Percentiles rank a stretch among this genome's conserved stretches.
Evolutionary conservation across 2,797 vertebrate species (phyloP).

Genomic region (Peromyscus aztecus): DNA sequence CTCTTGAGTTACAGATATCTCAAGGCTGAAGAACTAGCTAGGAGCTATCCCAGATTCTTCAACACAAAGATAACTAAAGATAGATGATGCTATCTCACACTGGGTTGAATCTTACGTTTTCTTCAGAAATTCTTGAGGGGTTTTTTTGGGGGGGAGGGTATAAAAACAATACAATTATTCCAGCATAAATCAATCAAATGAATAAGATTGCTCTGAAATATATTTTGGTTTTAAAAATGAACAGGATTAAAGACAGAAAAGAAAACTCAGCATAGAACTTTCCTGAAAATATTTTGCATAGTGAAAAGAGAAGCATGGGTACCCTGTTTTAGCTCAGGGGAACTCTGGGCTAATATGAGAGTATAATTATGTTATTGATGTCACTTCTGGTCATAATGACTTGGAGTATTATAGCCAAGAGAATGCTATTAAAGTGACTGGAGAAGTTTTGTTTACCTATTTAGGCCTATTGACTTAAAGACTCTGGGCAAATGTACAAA

Average conservation of each 20-base stretch:
- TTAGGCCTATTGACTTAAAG: slow-evolving; percentile 77
- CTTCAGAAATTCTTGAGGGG: neutral
- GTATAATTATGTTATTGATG: slow-evolving; percentile 65
- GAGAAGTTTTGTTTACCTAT: slow-evolving; percentile 80
- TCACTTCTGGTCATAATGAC: slow-evolving; percentile 69
- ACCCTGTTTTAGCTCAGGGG: slow-evolving; percentile 46
- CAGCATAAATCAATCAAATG: slow-evolving; percentile 29
- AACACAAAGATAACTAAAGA: neutral
- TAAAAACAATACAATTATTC: slow-evolving; percentile 26
- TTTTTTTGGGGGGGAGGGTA: neutral
- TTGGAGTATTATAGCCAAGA: slow-evolving; percentile 63
- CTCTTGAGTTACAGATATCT: neutral
- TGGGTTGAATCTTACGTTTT: slow-evolving; percentile 29
- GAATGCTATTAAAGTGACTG: slow-evolving; percentile 74
- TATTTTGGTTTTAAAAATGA: slow-evolving; percentile 43
- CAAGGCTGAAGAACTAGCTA: neutral
- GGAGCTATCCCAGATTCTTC: neutral
- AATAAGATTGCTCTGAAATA: slow-evolving; percentile 37
- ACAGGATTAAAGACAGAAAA: slow-evolving; percentile 42
- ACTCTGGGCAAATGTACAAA: slow-evolving; percentile 76
- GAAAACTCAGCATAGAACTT: slow-evolving; percentile 20
- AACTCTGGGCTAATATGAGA: slow-evolving; percentile 47
- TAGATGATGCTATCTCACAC: neutral
- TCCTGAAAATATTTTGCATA: slow-evolving; percentile 52
- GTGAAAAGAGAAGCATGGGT: slow-evolving; percentile 29